phyloP scores from a whole-genome alignment of 1,140 invertebrate species.

The Medauroidea extradentata region DNA sequence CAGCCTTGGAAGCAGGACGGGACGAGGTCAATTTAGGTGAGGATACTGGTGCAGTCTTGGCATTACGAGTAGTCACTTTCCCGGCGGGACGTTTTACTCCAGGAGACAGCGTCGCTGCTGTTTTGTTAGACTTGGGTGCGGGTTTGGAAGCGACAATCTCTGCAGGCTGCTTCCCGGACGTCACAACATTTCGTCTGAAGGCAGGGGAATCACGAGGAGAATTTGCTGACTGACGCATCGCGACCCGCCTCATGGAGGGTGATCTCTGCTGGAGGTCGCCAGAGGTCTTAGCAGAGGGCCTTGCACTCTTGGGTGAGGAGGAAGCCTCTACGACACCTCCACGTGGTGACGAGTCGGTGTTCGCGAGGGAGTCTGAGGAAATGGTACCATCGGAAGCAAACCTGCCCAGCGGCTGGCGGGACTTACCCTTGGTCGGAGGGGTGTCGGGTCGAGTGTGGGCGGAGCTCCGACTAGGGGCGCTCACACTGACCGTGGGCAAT shows the following conservation, averaged over 20 bases:
- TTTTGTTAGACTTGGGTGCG: too few relatives aligned
- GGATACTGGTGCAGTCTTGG: too few relatives aligned
- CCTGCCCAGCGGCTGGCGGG: slow-evolving; percentile 3
- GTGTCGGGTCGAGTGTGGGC: slow-evolving; percentile 4
- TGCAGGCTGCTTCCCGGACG: neutral
- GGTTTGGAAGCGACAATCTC: too few relatives aligned
- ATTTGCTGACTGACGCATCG: neutral
- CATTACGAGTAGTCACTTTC: too few relatives aligned
- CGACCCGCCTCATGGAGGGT: neutral
- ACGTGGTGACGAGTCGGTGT: neutral
- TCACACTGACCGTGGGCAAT: neutral
- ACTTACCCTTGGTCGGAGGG: slow-evolving; percentile 1
- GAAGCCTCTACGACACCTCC: neutral
- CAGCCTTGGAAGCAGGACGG: too few relatives aligned
- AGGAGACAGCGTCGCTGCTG: too few relatives aligned
- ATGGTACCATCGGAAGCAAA: slow-evolving; percentile 5
- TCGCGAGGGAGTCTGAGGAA: slow-evolving; percentile 4
- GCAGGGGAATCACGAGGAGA: slow-evolving; percentile 10
- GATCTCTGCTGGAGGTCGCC: neutral
- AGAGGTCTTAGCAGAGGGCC: too few relatives aligned
- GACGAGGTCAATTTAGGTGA: too few relatives aligned
- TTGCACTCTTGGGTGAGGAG: too few relatives aligned
- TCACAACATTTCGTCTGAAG: neutral
- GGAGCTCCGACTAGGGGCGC: neutral
- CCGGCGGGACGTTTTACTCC: too few relatives aligned